Base-by-base conservation (phyloP, 2,113 vertebrate species). In the Onychorhynchus coronatus region DNA sequence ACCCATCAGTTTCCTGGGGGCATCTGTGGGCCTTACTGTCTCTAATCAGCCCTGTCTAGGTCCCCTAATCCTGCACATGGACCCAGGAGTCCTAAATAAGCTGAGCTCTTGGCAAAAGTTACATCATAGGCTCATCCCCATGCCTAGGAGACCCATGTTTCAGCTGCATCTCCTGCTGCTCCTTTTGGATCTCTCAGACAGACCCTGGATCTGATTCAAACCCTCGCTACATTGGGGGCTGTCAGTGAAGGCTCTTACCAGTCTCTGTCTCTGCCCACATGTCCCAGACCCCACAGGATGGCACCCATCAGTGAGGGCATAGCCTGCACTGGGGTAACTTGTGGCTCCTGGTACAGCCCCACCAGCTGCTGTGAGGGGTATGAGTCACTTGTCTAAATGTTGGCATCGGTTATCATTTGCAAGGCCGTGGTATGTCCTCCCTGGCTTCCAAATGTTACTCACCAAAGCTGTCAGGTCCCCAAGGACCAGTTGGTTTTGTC, bases 171-270 rank as follows among this genome's bases (percentile, higher is more conserved):
- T 72, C 11, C 28, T 46, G 58, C 47, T 76, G 30, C 35, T 59
- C 33, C 55, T 12, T 53, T 16, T 59, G 39, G n/a, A 70, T 71
- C 39, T 78, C n/a, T 39, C 35, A 83, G 49, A 44, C 35, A 80
- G 50, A 42, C 6, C 30, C 42, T 66, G 37, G 63, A 52, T 37
- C 46, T 76, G 30, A 7, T 46, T 85, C n/a, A 75, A 35, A 70
- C 33, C 13, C 22, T 59, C 0, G 0, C 5, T 3, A 61, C 3
- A 3, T 46, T 3, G 1, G 0, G 2, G 33, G 11, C 9, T 56
- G 35, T 67, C 25, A 67, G 13, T 67, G 25, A 75, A 50, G 15
- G 41, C 39, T 87, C 31, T 46, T 79, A 44, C 5, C 8, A 71
- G 31, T 31, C 42, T 21, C 37, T 56, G 21, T 18, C 49, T 83